These are phyloP conservation scores for Alectoris magna DNA, from an alignment of 2,797 vertebrate species.

Conservation along the genomic window DNA sequence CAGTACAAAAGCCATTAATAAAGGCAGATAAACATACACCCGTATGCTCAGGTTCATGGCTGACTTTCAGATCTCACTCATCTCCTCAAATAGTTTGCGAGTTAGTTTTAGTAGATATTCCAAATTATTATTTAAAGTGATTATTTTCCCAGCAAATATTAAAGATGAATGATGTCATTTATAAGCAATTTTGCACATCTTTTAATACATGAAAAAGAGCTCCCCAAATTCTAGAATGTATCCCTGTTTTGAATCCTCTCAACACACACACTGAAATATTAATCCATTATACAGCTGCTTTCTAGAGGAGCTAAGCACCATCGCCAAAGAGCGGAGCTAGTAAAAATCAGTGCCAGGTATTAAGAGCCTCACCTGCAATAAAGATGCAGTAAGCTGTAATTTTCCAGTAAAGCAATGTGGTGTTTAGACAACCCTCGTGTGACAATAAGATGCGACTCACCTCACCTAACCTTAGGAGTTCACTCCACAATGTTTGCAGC, in stretches of 20 bases:
- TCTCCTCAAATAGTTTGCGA: background rate
- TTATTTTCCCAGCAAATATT: background rate
- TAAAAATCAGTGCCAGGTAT: background rate
- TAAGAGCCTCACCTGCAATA: background rate
- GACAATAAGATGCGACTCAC: accelerated
- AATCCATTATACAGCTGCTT: background rate
- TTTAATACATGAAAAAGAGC: background rate
- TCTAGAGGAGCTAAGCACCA: background rate
- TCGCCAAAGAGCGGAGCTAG: background rate
- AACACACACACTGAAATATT: background rate
- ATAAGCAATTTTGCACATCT: background rate
- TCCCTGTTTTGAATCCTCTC: background rate
- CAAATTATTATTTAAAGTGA: background rate
- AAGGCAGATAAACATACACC: accelerated
- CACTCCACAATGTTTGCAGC: background rate
- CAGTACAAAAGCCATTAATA: background rate
- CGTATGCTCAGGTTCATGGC: background rate
- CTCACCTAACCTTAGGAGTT: background rate
- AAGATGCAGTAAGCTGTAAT: background rate
- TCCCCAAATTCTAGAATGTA: background rate
- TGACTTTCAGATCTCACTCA: background rate
- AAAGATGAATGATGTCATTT: background rate
- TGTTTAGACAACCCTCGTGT: background rate
- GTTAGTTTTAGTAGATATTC: background rate
- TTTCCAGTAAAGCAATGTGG: background rate